phyloP scores from a whole-genome alignment of 2,113 vertebrate species.

The Pheucticus melanocephalus region DNA sequence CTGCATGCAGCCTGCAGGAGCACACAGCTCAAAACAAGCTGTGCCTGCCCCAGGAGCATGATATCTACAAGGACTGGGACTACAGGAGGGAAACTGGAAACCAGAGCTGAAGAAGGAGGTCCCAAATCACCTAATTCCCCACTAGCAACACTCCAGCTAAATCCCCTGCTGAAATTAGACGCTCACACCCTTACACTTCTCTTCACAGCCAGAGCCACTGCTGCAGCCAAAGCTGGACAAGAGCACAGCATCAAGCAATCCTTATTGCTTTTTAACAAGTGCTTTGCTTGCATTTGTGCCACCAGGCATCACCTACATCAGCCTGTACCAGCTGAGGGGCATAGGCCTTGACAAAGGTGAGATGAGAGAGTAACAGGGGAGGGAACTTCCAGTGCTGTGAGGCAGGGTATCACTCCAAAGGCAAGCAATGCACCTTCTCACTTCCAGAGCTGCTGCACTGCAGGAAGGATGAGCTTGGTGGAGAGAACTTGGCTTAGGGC shows the following conservation, averaged over 20 bases:
- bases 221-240: background rate
- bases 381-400: fast-evolving
- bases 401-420: background rate
- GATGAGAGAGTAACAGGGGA: background rate
- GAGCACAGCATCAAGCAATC: background rate
- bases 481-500: background rate
- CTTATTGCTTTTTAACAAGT: background rate
- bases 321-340: background rate
- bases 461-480: background rate
- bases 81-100: background rate
- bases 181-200: background rate
- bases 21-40: background rate
- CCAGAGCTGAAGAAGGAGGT: background rate
- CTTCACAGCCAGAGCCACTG: background rate
- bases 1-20: background rate
- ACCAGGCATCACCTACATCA: background rate
- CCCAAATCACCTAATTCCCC: background rate
- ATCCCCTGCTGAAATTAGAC: background rate
- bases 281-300: background rate
- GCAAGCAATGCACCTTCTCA: fast-evolving
- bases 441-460: background rate
- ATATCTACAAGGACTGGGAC: background rate
- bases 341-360: background rate
- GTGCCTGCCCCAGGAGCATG: fast-evolving
- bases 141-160: background rate